Evolutionary conservation across 2,888 invertebrate genomes (phyloP).

Genomic region (Bruchidius siliquastri): DNA sequence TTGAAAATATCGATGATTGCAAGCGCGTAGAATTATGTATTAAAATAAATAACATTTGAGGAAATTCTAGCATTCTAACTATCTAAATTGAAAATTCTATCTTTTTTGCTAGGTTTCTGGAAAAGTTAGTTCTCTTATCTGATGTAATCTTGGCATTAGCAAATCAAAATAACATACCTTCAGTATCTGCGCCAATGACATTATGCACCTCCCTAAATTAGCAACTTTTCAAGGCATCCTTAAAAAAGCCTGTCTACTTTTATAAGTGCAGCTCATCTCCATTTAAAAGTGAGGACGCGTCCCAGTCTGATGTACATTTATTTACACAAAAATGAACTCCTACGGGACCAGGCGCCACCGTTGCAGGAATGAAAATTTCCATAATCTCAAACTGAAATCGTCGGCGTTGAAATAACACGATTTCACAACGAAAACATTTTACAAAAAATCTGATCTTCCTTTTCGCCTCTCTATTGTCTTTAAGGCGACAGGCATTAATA

Average conservation of each 20-base stretch:
- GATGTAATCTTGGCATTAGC: no score
- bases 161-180: no score
- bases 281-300: background rate
- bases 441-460: background rate
- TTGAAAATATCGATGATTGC: no score
- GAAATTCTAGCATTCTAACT: no score
- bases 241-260: background rate
- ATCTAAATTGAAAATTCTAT: no score
- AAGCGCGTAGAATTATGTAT: no score
- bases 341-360: background rate
- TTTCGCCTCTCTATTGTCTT: slow-evolving; percentile 28
- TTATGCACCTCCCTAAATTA: background rate
- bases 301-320: background rate
- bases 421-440: background rate
- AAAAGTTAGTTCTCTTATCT: no score
- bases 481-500: slow-evolving; percentile 36
- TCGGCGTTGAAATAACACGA: background rate
- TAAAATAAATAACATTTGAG: no score
- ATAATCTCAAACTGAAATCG: background rate
- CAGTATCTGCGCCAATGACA: no score
- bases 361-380: background rate
- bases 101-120: no score
- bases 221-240: background rate
- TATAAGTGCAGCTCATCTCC: background rate
- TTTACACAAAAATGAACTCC: background rate